Evolutionary conservation across 2,113 vertebrate genomes (phyloP).

Genomic region (Plecotus auritus): DNA sequence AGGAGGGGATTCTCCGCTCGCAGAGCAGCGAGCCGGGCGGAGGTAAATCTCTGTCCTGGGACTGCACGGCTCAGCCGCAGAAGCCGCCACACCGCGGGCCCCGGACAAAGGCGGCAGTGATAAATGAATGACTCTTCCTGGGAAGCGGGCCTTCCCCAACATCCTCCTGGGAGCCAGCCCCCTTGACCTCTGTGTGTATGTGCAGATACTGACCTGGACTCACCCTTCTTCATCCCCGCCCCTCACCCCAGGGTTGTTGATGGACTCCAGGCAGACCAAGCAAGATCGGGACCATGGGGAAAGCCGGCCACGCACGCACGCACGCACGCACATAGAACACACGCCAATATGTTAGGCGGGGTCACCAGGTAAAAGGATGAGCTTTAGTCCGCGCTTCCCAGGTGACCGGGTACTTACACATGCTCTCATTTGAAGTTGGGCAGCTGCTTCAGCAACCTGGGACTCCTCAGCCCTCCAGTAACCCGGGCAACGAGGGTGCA

Average conservation of each 20-base stretch:
- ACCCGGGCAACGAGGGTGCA: background rate
- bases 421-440: background rate
- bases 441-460: background rate
- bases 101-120: background rate
- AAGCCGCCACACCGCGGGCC: background rate
- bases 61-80: background rate
- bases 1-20: background rate
- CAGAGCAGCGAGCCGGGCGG: background rate
- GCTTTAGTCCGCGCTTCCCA: background rate
- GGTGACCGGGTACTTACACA: background rate
- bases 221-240: background rate
- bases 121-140: background rate
- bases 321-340: background rate
- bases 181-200: background rate
- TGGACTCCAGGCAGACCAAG: background rate
- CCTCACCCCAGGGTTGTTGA: background rate
- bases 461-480: background rate
- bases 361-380: background rate
- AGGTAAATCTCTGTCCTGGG: background rate
- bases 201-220: background rate
- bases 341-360: background rate
- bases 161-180: background rate
- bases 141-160: background rate
- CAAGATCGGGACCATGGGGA: background rate
- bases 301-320: background rate